Conservation (phyloP, 1,140 invertebrate genomes). For the Calliopsis andreniformis region DNA sequence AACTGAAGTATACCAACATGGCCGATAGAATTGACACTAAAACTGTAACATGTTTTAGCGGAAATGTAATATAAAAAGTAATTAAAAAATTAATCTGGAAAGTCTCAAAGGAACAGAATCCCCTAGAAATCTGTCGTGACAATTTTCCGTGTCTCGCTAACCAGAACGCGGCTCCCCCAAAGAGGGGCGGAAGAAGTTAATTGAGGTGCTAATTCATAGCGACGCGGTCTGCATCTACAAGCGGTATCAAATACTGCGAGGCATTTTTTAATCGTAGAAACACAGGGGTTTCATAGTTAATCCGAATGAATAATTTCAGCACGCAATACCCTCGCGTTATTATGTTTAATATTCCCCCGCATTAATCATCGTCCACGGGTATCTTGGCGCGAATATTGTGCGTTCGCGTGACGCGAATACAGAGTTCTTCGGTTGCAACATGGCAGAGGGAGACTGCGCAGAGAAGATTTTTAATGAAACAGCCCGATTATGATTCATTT, state of each 20-base stretch:
- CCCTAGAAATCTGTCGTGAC: too few species aligned
- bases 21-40: too few species aligned
- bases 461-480: conserved; percentile 9
- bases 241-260: neutral
- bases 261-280: conserved; percentile 2
- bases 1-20: too few species aligned
- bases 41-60: too few species aligned
- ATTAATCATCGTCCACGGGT: conserved; percentile 23
- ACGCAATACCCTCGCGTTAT: conserved; percentile 18
- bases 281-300: neutral
- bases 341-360: conserved; percentile 31
- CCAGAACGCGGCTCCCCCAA: too few species aligned
- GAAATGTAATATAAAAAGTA: too few species aligned
- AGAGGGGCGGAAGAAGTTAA: neutral
- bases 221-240: neutral
- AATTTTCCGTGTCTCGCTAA: too few species aligned
- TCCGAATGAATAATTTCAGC: neutral
- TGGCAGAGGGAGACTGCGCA: neutral
- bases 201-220: neutral
- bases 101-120: too few species aligned
- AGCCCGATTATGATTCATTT: too few species aligned
- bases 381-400: conserved; percentile 14
- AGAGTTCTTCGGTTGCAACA: neutral
- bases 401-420: conserved; percentile 27
- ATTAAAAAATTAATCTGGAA: too few species aligned